Conservation (phyloP, 2,888 invertebrate genomes). For the Orthonychiurus folsomi region DNA sequence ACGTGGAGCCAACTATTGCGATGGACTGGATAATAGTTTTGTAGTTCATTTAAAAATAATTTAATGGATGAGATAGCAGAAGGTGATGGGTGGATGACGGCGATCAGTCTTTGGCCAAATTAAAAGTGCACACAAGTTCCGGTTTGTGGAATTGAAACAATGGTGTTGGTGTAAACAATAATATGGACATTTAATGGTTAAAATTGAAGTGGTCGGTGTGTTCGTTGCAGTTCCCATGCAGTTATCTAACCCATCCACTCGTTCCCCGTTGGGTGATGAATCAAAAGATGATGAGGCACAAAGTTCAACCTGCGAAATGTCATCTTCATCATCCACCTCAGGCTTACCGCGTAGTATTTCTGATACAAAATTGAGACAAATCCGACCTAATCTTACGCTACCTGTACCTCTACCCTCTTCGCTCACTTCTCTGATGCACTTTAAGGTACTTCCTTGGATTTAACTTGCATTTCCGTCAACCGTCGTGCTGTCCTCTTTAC, state of each 20-base stretch:
- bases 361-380: slow-evolving; percentile 43
- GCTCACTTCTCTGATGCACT: slow-evolving; percentile 44
- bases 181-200: neutral
- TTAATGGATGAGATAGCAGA: no score
- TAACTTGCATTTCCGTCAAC: no score
- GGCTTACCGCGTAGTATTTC: slow-evolving; percentile 44
- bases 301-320: slow-evolving; percentile 17
- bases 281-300: slow-evolving; percentile 15
- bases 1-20: no score
- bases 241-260: slow-evolving; percentile 13
- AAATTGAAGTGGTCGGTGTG: neutral
- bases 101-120: no score
- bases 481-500: no score
- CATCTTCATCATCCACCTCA: slow-evolving; percentile 14
- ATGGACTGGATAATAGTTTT: no score
- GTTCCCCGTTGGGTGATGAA: slow-evolving; percentile 18
- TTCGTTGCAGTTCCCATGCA: slow-evolving; percentile 6
- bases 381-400: slow-evolving; percentile 43
- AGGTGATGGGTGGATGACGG: no score
- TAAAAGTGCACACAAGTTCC: no score
- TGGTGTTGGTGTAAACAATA: no score
- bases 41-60: no score
- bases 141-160: no score
- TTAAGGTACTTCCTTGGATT: slow-evolving; percentile 45
- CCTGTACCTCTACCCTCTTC: slow-evolving; percentile 44